A percentile compares a stretch with the other conserved stretches of the same genome.
These are phyloP conservation scores for Muscicapa striata DNA, from an alignment of 2,797 vertebrate genomes.

Conservation along the genomic window DNA sequence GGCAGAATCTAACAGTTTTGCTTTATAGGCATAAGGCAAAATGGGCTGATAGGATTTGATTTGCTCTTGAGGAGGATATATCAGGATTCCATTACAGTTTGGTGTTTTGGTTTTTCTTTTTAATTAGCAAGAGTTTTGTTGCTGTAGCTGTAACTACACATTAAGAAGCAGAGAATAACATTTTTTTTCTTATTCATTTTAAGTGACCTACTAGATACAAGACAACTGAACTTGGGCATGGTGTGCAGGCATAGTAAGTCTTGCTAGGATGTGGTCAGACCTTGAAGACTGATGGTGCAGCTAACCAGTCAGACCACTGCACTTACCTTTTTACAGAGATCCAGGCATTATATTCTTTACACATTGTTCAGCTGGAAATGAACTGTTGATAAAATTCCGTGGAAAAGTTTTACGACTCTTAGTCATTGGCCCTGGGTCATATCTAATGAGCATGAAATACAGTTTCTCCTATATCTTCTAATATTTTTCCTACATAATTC, in stretches of 20 bases:
- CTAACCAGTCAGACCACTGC: not conserved
- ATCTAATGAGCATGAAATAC: not conserved
- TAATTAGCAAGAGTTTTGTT: not conserved
- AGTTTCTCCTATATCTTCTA: not conserved
- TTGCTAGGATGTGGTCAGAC: not conserved
- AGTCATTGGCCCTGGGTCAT: not conserved
- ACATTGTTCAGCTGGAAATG: not conserved
- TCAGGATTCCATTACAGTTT: not conserved
- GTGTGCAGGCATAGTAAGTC: not conserved
- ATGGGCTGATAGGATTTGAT: not conserved
- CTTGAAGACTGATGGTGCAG: not conserved
- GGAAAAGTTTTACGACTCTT: not conserved
- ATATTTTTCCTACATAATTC: not conserved
- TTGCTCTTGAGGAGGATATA: not conserved
- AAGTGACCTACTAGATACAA: not conserved
- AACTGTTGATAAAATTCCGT: not conserved
- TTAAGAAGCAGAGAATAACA: not conserved
- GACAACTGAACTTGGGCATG: not conserved
- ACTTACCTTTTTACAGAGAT: not conserved
- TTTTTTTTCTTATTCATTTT: not conserved
- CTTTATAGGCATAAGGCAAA: not conserved
- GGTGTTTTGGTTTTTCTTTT: not conserved
- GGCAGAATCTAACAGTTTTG: not conserved
- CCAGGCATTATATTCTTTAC: not conserved
- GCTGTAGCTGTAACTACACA: not conserved